Evolutionary conservation across 2,888 invertebrate species (phyloP).

Genomic region (Chrysolina haemoptera): DNA sequence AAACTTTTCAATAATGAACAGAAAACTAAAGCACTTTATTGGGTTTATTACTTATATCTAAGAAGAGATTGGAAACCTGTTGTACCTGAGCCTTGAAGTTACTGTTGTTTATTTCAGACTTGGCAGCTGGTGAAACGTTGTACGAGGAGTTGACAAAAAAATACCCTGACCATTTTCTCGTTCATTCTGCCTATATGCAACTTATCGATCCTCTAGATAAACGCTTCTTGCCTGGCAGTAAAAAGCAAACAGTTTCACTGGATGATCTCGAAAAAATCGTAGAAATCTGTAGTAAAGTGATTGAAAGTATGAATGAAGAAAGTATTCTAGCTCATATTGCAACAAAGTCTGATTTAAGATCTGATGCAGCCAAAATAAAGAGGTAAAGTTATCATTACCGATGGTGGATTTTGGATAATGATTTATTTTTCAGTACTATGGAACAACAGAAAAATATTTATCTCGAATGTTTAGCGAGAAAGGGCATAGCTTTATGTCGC

Average conservation of each 20-base stretch:
- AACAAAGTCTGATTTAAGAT: constrained; percentile 86
- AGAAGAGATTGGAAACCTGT: no score
- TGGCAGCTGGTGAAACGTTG: constrained; percentile 69
- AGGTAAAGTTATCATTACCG: constrained; percentile 70
- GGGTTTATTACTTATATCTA: no score
- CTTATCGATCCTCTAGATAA: constrained; percentile 78
- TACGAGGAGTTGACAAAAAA: constrained; percentile 82
- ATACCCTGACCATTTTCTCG: constrained; percentile 83
- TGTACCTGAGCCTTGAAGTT: no score
- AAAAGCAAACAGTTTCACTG: constrained; percentile 48
- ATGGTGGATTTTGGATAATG: background rate
- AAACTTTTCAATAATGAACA: no score
- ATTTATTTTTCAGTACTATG: constrained; percentile 70
- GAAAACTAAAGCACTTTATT: no score
- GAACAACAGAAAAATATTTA: constrained; percentile 87
- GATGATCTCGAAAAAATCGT: constrained; percentile 73
- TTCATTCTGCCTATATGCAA: constrained; percentile 85
- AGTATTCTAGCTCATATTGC: constrained; percentile 87
- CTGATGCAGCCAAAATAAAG: constrained; percentile 88
- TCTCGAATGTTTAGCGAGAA: constrained; percentile 85
- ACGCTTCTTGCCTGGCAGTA: constrained; percentile 66
- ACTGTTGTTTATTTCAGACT: constrained; percentile 55
- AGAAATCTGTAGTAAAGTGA: constrained; percentile 77
- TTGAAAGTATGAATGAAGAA: constrained; percentile 82
- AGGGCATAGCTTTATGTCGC: constrained; percentile 82